Percentiles rank a stretch among this genome's conserved stretches.
Evolutionary conservation across 2,113 vertebrate genomes (phyloP).

Genomic region (pig (Sus scrofa)): T2T-Sscrofa CM000829.6:54461001-54461500

Average conservation of each 20-base stretch:
- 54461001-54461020: neutral
- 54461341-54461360: neutral
- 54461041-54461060: neutral
- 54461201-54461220: neutral
- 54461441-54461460: neutral
- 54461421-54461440: neutral
- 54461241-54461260: neutral
- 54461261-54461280: neutral
- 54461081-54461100: neutral
- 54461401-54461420: neutral
- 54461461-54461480: neutral
- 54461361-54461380: neutral
- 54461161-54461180: neutral
- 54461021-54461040: neutral
- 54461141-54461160: neutral
- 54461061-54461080: neutral
- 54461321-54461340: neutral
- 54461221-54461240: neutral
- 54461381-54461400: neutral
- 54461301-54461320: neutral
- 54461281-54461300: neutral
- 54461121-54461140: neutral
- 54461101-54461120: neutral
- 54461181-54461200: neutral
- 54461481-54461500: rapidly evolving